phyloP scores from a whole-genome alignment of 2,113 vertebrate genomes.

The Melanotaenia duboulayi region DNA sequence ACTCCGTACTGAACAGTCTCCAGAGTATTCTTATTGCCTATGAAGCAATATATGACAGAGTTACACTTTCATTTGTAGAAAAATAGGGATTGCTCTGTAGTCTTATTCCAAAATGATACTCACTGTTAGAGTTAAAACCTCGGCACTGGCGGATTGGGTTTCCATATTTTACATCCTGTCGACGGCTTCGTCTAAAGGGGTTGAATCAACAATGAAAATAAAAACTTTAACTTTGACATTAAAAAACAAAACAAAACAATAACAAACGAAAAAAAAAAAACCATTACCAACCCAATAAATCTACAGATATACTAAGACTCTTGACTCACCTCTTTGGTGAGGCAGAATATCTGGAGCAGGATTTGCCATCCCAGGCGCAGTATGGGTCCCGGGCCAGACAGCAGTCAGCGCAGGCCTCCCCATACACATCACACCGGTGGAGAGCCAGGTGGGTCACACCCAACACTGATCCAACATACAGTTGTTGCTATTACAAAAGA shows the following conservation, averaged over 20 bases:
- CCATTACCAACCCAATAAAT: not conserved
- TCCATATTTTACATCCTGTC: slow-evolving; percentile 88
- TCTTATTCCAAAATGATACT: slow-evolving; percentile 35
- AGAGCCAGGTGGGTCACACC: slow-evolving; percentile 96
- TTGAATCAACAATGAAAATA: slow-evolving; percentile 52
- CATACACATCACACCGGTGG: slow-evolving; percentile 95
- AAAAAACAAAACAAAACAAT: too few species aligned
- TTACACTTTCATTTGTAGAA: not conserved
- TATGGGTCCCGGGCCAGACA: slow-evolving; percentile 96
- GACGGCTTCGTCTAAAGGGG: slow-evolving; percentile 83
- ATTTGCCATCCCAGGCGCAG: slow-evolving; percentile 97
- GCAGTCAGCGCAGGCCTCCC: slow-evolving; percentile 96
- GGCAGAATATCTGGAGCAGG: slow-evolving; percentile 94
- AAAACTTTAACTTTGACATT: slow-evolving; percentile 35
- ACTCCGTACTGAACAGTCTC: slow-evolving; percentile 94
- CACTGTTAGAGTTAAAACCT: slow-evolving; percentile 87
- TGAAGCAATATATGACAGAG: not conserved
- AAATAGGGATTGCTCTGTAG: not conserved
- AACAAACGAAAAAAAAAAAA: too few species aligned
- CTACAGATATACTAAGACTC: not conserved
- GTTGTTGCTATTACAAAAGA: slow-evolving; percentile 89
- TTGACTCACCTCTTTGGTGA: slow-evolving; percentile 94
- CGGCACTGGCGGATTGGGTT: slow-evolving; percentile 88
- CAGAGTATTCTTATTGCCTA: slow-evolving; percentile 93
- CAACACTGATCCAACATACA: slow-evolving; percentile 92